Evolutionary conservation across 2,888 invertebrate genomes (phyloP), one percentile per base, ranked within the genome.

Genomic region (Agrochola litura): DNA sequence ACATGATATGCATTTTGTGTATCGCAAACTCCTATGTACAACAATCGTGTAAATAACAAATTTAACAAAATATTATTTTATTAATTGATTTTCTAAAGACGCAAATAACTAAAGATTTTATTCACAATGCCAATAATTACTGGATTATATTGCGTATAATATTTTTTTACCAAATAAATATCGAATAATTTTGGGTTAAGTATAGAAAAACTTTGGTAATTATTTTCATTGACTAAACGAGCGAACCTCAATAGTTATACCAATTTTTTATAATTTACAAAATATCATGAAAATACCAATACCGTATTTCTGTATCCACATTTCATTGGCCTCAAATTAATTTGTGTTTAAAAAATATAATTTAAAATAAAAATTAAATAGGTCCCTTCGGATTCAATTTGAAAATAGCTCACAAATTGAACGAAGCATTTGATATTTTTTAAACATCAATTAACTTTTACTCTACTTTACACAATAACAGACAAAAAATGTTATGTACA

Each of bases 1-100:
- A 92, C 90, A 89, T 95, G 95, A 96, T 96, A 95, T 95, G 95
- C 93, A 90, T 90, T 87, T 86, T 86, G 85, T 87, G 83, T 89
- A 88, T 90, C 88, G 86, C 86, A 85, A 85, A 90, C 84, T 89
- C 89, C 82, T 93, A 93, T 95, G 79, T 94, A 95, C 93, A 95
- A 91, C 90, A 92, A 87, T 80, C 43, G 73, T 82, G 83, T 88
- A 84, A 88, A 94, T 93, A 95, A 95, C 94, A 94, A 94, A 92
- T 93, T 92, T 92, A 94, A 94, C 94, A 93, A 92, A 94, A 93
- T 92, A 92, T 89, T 87, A 80, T 80, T 88, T 88, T 81, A 73
- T 88, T 83, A 73, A 88, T 85, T 79, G 81, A 73, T 87, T 85
- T 70, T 58, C 79, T 90, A 89, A 89, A 88, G 81, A 87, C 85